These are phyloP conservation scores for Bufotes viridis DNA, from an alignment of 2,797 vertebrate species.

Conservation along the genomic window DNA sequence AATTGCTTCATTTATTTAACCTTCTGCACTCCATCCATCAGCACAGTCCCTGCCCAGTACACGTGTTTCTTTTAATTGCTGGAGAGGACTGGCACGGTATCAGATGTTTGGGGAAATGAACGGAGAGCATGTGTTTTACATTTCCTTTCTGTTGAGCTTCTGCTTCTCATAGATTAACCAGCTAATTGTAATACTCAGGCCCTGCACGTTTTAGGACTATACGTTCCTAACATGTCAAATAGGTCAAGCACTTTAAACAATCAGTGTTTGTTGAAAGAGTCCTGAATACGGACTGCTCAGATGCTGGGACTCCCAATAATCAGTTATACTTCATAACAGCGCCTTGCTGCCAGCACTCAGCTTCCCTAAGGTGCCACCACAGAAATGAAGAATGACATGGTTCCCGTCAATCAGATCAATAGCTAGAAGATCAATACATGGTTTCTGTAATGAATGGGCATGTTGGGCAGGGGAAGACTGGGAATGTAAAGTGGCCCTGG, in stretches of 20 bases:
- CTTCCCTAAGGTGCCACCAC: too few relatives aligned
- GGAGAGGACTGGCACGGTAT: background rate
- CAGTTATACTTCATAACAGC: too few relatives aligned
- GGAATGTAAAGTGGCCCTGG: too few relatives aligned
- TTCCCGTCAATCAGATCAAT: too few relatives aligned
- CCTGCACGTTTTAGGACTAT: background rate
- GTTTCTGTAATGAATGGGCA: too few relatives aligned
- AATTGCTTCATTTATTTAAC: slow-evolving; percentile 30
- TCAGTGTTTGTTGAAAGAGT: background rate
- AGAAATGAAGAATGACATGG: too few relatives aligned
- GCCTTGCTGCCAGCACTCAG: too few relatives aligned
- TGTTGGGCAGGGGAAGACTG: too few relatives aligned
- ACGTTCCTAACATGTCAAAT: background rate
- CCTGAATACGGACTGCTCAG: background rate
- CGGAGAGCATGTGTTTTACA: slow-evolving; percentile 29
- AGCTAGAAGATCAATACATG: too few relatives aligned
- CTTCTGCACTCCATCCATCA: slow-evolving; percentile 29
- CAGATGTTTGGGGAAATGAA: slow-evolving; percentile 23
- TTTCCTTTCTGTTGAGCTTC: slow-evolving; percentile 10
- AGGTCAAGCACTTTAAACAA: background rate
- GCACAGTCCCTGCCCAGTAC: background rate
- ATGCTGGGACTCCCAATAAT: too few relatives aligned
- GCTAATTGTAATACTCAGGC: background rate
- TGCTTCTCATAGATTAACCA: slow-evolving; percentile 22
- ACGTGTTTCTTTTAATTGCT: slow-evolving; percentile 35